Evolutionary conservation across 1,140 invertebrate genomes (phyloP).

Genomic region (Zaprionus capensis): DNA sequence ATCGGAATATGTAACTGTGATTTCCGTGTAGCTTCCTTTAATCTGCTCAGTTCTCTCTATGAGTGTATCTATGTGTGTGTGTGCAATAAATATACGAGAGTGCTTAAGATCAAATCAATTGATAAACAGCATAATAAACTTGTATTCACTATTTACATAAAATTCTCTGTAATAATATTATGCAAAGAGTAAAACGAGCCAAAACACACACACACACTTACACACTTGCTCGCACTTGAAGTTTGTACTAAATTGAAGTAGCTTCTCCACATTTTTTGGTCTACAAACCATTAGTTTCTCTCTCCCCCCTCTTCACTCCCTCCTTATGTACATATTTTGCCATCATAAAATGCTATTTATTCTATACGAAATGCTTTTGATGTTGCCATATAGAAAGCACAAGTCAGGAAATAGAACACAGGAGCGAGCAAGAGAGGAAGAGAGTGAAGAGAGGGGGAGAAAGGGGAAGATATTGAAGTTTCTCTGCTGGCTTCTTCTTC

Average conservation of each 20-base stretch:
- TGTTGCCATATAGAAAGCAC: conserved; percentile 52
- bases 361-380: conserved; percentile 68
- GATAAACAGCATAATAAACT: conserved; percentile 81
- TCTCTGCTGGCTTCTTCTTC: conserved; percentile 18
- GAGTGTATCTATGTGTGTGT: conserved; percentile 31
- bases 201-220: conserved; percentile 4
- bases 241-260: conserved; percentile 53
- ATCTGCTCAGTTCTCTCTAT: conserved; percentile 13
- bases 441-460: not conserved
- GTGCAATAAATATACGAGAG: conserved; percentile 76
- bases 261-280: conserved; percentile 42
- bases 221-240: conserved; percentile 40
- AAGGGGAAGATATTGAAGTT: not conserved
- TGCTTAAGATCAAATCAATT: conserved; percentile 83
- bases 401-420: conserved; percentile 30
- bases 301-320: not conserved
- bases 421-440: not conserved
- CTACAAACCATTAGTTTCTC: conserved; percentile 34
- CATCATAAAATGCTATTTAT: conserved; percentile 73
- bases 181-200: conserved; percentile 55
- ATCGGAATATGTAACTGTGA: conserved; percentile 70
- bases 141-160: conserved; percentile 77
- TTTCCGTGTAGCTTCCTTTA: conserved; percentile 69
- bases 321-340: conserved; percentile 56
- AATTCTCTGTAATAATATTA: conserved; percentile 68